A percentile compares a stretch with the other conserved stretches of the same genome.
Evolutionary conservation across 2,888 invertebrate genomes (phyloP).

Genomic region (Calliscelio sp.): DNA sequence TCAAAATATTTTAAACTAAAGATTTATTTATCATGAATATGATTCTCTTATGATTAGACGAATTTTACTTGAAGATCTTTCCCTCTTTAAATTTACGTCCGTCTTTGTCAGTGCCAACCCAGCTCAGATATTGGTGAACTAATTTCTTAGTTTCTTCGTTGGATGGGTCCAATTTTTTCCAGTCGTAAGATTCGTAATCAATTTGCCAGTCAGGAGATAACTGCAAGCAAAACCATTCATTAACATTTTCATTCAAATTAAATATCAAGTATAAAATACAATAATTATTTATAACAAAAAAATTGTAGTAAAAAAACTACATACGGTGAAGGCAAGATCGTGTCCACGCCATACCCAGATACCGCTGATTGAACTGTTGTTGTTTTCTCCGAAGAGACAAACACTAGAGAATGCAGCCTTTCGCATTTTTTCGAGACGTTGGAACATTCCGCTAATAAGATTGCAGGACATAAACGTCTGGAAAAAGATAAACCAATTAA

Average conservation of each 20-base stretch:
- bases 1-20: too few species aligned
- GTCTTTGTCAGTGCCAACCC: constrained; percentile 94
- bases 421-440: constrained; percentile 98
- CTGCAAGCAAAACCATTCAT: constrained; percentile 83
- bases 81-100: constrained; percentile 99
- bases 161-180: constrained; percentile 96
- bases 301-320: too few species aligned
- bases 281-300: too few species aligned
- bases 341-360: constrained; percentile 99
- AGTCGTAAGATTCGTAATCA: constrained; percentile 98
- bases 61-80: constrained; percentile 97
- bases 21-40: constrained; percentile 81
- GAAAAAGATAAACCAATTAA: constrained; percentile 33
- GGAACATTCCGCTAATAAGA: constrained; percentile 98
- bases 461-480: constrained; percentile 99
- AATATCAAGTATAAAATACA: too few species aligned
- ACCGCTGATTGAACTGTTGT: constrained; percentile 97
- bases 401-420: constrained; percentile 98
- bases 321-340: constrained; percentile 94
- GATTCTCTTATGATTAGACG: constrained; percentile 78
- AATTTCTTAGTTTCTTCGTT: constrained; percentile 93
- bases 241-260: too few species aligned
- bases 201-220: constrained; percentile 97
- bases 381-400: constrained; percentile 96
- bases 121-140: constrained; percentile 95